phyloP scores from a whole-genome alignment of 2,113 vertebrate genomes.

The Ranitomeya variabilis region DNA sequence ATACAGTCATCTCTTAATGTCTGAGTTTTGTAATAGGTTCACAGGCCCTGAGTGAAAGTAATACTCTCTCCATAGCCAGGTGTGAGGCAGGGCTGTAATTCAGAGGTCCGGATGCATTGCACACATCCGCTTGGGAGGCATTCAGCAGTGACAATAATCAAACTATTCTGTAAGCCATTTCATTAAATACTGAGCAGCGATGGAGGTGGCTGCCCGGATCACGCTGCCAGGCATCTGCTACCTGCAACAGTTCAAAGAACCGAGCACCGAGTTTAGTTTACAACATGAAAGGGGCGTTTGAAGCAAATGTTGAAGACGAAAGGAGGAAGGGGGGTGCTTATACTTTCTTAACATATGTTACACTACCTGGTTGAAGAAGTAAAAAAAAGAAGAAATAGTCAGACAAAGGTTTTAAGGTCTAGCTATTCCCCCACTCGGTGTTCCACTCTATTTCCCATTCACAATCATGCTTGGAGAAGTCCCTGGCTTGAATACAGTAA shows the following conservation, averaged over 20 bases:
- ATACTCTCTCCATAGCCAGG: conserved; percentile 62
- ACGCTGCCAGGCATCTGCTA: conserved; percentile 59
- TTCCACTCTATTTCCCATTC: conserved; percentile 53
- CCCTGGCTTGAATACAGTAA: conserved; percentile 55
- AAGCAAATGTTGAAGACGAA: conserved; percentile 38
- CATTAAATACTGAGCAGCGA: conserved; percentile 66
- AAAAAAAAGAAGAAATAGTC: conserved; percentile 21
- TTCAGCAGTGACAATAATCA: conserved; percentile 51
- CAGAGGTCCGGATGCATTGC: conserved; percentile 54
- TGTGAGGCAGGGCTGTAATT: conserved; percentile 64
- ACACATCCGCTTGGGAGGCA: conserved; percentile 46
- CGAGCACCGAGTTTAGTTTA: conserved; percentile 61
- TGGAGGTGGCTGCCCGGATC: conserved; percentile 56
- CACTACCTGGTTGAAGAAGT: conserved; percentile 36
- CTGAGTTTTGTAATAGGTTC: conserved; percentile 39
- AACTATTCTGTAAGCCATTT: conserved; percentile 45
- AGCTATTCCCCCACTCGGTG: conserved; percentile 39
- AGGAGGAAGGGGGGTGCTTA: conserved; percentile 27
- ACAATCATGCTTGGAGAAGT: conserved; percentile 46
- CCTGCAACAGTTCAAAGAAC: conserved; percentile 60
- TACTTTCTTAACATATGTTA: conserved; percentile 47
- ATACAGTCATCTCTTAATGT: conserved; percentile 11
- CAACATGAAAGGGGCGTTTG: conserved; percentile 57
- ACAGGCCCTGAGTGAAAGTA: conserved; percentile 58
- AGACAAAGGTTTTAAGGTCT: conserved; percentile 56